Evolutionary conservation across 37 sponge, comb jelly and placozoan species (phyloP).

Genomic region (Halichondria panicea): DNA sequence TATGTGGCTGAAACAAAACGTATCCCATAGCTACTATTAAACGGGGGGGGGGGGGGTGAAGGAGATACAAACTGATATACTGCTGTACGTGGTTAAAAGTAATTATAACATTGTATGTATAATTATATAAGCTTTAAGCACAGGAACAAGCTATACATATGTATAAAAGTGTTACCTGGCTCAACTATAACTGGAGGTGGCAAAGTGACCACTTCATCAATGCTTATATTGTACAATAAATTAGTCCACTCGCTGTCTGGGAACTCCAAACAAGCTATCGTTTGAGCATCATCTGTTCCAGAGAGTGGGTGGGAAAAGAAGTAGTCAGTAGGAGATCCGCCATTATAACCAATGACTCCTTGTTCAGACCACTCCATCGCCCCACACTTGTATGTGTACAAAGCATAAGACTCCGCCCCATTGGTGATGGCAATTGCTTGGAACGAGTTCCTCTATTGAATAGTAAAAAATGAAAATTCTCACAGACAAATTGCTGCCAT

Average conservation of each 20-base stretch:
- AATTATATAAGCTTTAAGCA: no score
- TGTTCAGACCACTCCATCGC: slow-evolving; percentile 29
- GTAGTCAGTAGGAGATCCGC: neutral
- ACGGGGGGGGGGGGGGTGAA: no score
- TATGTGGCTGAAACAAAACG: no score
- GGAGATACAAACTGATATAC: no score
- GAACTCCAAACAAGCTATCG: neutral
- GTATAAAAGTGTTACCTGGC: no score
- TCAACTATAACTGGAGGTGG: no score
- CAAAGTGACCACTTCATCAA: no score
- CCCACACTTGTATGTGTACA: slow-evolving; percentile 41
- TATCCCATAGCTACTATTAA: no score
- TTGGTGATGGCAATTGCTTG: slow-evolving; percentile 44
- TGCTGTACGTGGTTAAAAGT: no score
- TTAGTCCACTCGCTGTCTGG: neutral
- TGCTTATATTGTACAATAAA: slow-evolving; percentile 11
- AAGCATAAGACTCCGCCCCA: slow-evolving; percentile 17
- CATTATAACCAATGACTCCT: slow-evolving; percentile 25
- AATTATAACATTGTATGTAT: no score
- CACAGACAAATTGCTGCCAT: neutral
- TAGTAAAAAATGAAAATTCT: neutral
- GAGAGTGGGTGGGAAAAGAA: slow-evolving; percentile 9
- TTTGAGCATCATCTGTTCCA: neutral
- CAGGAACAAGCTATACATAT: no score
- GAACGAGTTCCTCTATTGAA: slow-evolving; percentile 29